Evolutionary conservation across 2,888 invertebrate species (phyloP), one percentile per base, ranked within the genome.

Genomic region (Nephrotoma guestfalica): DNA sequence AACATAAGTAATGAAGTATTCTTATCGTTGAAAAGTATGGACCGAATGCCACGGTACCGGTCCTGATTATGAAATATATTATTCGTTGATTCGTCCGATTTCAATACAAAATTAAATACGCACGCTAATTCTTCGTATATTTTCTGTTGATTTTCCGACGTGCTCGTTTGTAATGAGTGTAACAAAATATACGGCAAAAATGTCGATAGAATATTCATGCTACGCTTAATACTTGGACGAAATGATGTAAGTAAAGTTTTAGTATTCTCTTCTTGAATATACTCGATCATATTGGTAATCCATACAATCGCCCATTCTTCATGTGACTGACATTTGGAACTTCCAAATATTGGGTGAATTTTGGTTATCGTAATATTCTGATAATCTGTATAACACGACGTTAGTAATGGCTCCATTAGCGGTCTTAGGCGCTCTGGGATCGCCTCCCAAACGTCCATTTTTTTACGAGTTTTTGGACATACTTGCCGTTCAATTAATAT

Each of bases 241-340:
- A 96, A 96, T 0, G 94, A 94, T 88, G 93, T 93, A 43, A 97
- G 90, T 18, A 96, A 91, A 86, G 93, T 93, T 51, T 93, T 93
- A 2, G 94, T 93, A 85, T 93, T 93, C 51, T 93, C 92, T 0
- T 94, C 92, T 30, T 93, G 93, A 51, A 96, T 93, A 86, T 89
- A 89, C 0, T 93, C 93, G 5, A 95, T 94, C 88, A 96, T 91
- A 88, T 94, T 94, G 57, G 94, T 93, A 0, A 95, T 94, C 96
- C 96, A 96, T 88, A 94, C 94, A 89, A 94, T 94, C 4, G 96
- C 94, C 97, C 96, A 97, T 88, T 94, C 93, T 88, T 95, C 93
- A 89, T 95, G 95, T 0, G 94, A 94, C 1, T 94, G 93, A 4
- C 95, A 95, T 86, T 93, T 93, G 85, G 93, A 93, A 0, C 95